Evolutionary conservation across 2,797 vertebrate species (phyloP), one percentile per base, ranked within the genome.

Genomic region (Gymnothorax reevesii): DNA sequence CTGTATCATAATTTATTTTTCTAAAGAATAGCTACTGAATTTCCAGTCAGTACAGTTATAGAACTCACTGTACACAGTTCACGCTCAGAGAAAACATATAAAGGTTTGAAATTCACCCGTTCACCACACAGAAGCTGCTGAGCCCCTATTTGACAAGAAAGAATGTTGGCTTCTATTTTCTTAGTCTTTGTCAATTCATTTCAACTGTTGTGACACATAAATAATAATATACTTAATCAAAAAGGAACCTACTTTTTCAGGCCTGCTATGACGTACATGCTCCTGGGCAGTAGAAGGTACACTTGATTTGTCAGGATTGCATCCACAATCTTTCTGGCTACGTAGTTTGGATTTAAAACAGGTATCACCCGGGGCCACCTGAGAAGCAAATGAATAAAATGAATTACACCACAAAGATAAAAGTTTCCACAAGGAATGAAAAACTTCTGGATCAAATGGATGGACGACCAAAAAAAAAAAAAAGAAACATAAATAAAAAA

Each of bases 301-400:
- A 90, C 20, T 85, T 95, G 92, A 59, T 98, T 92, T 82, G 84
- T 92, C 3, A 93, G 92, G 88, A 97, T 83, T 55, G 95, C 96
- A 73, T 92, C 93, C 12, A 96, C 25, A 86, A 97, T 95, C 87
- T 91, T 96, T 84, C 92, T 92, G 55, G 90, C 94, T 62, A 89
- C 96, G 49, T 96, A 97, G 0, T 96, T 94, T 42, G 94, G 91
- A 0, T 97, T 93, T 89, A 97, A 89, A 87, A 87, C 0, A 0
- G 96, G 96, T 88, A 97, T 9, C 2, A 97, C 0, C 60, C 0
- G 57, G 71, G 95, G 94, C 91, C 90, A 96, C 25, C 97, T 97
- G 84, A 33, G 88, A 33, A 86, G 57, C 83, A 71, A 87, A 80
- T 88, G 15, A 83, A 59, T 71, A 10, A 79, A n/a, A 10, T 66